Conservation (phyloP, 2,888 invertebrate species). For the Hirtodrosophila trivittata region DNA sequence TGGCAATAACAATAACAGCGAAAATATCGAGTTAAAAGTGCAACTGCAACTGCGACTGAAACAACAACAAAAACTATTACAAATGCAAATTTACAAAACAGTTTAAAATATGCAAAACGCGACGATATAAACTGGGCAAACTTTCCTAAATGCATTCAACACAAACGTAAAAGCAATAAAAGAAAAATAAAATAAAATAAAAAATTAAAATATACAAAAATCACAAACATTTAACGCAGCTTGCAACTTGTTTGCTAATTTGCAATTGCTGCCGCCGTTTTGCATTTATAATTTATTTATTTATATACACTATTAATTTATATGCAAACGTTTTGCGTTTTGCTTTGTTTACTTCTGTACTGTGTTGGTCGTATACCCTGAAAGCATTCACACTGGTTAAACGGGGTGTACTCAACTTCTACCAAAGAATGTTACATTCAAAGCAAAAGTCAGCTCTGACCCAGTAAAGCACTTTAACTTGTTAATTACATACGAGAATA, state of each 20-base stretch:
- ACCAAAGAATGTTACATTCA: too few relatives aligned
- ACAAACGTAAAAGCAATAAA: constrained; percentile 16
- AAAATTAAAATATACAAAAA: constrained; percentile 2
- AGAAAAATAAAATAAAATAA: constrained; percentile 7
- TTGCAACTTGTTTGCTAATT: constrained; percentile 33
- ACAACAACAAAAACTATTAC: constrained; percentile 17
- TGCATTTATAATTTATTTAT: constrained; percentile 47
- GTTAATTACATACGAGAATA: too few relatives aligned
- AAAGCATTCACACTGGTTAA: neutral
- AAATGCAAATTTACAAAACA: constrained; percentile 27
- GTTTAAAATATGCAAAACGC: constrained; percentile 31
- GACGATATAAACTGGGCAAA: constrained; percentile 26
- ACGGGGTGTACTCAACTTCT: too few relatives aligned
- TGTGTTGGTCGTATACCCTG: neutral
- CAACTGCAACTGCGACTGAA: constrained; percentile 10
- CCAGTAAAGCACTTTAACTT: too few relatives aligned
- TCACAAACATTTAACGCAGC: constrained; percentile 28
- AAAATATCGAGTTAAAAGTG: constrained; percentile 7
- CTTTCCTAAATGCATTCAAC: constrained; percentile 37
- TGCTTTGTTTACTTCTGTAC: neutral
- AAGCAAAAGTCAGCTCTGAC: too few relatives aligned
- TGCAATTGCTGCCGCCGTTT: constrained; percentile 23
- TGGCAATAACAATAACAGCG: constrained; percentile 19
- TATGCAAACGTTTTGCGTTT: constrained; percentile 3
- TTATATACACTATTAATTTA: constrained; percentile 14